phyloP scores from a whole-genome alignment of 2,888 invertebrate genomes.

The Brenthis daphne region DNA sequence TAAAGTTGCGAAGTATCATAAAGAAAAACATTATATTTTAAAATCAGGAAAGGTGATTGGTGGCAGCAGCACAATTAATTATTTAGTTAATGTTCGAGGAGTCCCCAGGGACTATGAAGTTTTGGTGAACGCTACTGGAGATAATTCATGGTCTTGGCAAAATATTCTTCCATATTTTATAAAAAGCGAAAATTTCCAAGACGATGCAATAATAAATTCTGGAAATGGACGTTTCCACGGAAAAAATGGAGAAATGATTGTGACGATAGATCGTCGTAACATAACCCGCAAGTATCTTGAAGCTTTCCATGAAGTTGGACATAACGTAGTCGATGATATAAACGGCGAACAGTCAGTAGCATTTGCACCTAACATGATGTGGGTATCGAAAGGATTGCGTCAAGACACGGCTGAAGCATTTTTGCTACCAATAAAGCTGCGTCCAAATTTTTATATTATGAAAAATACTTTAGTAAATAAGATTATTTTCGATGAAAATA shows the following conservation, averaged over 20 bases:
- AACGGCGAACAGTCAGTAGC: slow-evolving; percentile 67
- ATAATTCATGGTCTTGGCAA: slow-evolving; percentile 76
- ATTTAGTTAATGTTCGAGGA: slow-evolving; percentile 77
- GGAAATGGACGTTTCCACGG: slow-evolving; percentile 52
- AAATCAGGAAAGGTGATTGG: slow-evolving; percentile 83
- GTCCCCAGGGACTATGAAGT: slow-evolving; percentile 65
- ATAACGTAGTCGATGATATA: slow-evolving; percentile 51
- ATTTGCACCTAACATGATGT: slow-evolving; percentile 66
- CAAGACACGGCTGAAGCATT: slow-evolving; percentile 77
- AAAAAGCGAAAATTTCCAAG: slow-evolving; percentile 66
- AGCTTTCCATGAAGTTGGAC: slow-evolving; percentile 69
- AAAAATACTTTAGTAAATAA: slow-evolving; percentile 72
- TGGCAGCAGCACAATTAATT: slow-evolving; percentile 77
- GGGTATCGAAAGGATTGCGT: slow-evolving; percentile 64
- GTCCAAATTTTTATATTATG: slow-evolving; percentile 56
- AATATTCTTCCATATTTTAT: slow-evolving; percentile 70
- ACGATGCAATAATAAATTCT: slow-evolving; percentile 40
- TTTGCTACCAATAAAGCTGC: slow-evolving; percentile 52
- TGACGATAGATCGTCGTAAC: slow-evolving; percentile 49
- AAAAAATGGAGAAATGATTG: slow-evolving; percentile 60
- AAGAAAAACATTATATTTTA: slow-evolving; percentile 49
- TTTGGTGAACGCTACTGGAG: slow-evolving; percentile 72
- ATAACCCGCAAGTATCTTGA: slow-evolving; percentile 47
- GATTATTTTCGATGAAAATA: slow-evolving; percentile 71
- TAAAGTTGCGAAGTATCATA: slow-evolving; percentile 63